A percentile compares a stretch with the other conserved stretches of the same genome.
These are phyloP conservation scores for Thinocorus orbignyianus DNA, from an alignment of 2,113 vertebrate species.

Conservation along the genomic window DNA sequence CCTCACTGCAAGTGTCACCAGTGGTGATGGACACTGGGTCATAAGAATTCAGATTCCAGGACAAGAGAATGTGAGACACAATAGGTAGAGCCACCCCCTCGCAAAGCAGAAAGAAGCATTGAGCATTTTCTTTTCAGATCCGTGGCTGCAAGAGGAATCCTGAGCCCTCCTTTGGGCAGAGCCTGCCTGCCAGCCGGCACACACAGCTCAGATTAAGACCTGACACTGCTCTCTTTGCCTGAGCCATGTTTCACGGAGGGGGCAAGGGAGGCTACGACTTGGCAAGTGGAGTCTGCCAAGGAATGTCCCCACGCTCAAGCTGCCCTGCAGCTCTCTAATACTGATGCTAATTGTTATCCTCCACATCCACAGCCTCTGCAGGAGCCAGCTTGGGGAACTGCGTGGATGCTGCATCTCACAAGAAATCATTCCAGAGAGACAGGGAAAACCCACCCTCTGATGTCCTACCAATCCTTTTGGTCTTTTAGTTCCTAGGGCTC, in stretches of 20 bases:
- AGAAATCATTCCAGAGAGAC: not conserved
- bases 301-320: fast-evolving
- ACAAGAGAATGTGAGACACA: not conserved
- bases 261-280: not conserved
- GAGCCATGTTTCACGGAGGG: fast-evolving
- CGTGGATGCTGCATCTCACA: not conserved
- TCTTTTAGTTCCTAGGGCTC: not conserved
- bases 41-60: not conserved
- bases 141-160: not conserved
- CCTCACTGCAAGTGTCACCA: not conserved
- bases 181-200: not conserved
- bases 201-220: fast-evolving
- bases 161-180: not conserved
- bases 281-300: not conserved
- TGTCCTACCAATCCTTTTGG: not conserved
- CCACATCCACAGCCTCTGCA: too few relatives aligned
- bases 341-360: not conserved
- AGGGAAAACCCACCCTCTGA: not conserved
- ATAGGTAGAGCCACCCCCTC: fast-evolving
- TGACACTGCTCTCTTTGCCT: fast-evolving
- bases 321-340: not conserved
- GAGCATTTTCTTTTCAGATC: not conserved
- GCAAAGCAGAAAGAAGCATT: not conserved
- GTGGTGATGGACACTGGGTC: not conserved
- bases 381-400: not conserved